Evolutionary conservation across 2,797 vertebrate species (phyloP), one percentile per base, ranked within the genome.

Genomic region (Jordanella pulchra): DNA sequence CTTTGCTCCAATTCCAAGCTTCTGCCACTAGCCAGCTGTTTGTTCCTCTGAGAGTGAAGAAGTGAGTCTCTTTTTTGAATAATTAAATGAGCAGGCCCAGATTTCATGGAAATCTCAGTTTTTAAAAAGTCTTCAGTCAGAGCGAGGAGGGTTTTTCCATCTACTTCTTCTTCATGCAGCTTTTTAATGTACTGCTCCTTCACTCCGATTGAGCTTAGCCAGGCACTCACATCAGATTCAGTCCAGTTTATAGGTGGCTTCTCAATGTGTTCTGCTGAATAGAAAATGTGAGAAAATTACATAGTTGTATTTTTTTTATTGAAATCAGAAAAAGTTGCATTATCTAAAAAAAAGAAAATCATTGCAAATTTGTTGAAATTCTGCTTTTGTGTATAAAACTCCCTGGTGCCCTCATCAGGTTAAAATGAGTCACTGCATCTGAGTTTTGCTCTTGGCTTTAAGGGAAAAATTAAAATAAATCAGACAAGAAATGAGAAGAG

Each of bases 71-170:
- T 94, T 79, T 89, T 94, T 54, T 48, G 51, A 44, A 95, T 91
- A n/a, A 96, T 84, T 0, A 94, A 81, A 67, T 89, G 92, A 67
- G 94, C 94, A 67, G 95, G 95, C 7, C 93, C 95, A 61, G 65
- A 72, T 87, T 95, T 95, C 93, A 96, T 94, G n/a, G 77, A 83
- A 60, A 92, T 83, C n/a, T 88, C 66, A 25, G 48, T 71, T 86
- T 88, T 92, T 66, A 96, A 87, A 89, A 86, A 95, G 28, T 89
- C 32, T 13, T 94, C 91, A 45, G 91, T 73, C 6, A 96, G 56
- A 79, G 68, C 9, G 23, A 89, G 81, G 10, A 96, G 91, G 18
- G 87, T 77, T 30, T 25, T 6, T 69, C 94, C 94, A 87, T 95
- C 58, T 60, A 96, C 95, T 92, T 96, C 95, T 80, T 93, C 93